Base-by-base conservation (phyloP, 2,797 vertebrate species). In the Cynodonichthys magdalenae region DNA sequence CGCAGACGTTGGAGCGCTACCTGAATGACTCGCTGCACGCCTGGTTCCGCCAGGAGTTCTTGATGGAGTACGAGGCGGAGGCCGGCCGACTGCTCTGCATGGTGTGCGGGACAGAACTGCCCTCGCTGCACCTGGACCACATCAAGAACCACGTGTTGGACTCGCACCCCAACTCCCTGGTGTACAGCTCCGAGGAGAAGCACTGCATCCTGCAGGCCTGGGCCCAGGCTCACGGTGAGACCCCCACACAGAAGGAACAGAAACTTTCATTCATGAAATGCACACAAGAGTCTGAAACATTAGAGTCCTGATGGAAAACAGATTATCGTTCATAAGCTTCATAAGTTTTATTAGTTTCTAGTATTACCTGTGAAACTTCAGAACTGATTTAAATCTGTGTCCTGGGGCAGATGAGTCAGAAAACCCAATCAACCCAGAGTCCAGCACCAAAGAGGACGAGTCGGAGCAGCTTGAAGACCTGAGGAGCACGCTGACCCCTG, bases 21-120 rank as follows among this genome's bases (percentile, higher is more conserved):
- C 91, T 96, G 82, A 96, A 96, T 19, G 94, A 96, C 78, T 96
- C 95, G 5, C 87, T 97, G 83, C 95, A 96, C 47, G 94, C 93
- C 76, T 96, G 95, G 96, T 95, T 96, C 81, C 93, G 94, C 44
- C 94, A 96, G 51, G 96, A 97, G 92, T 96, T 96, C 87, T 92
- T 96, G 79, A 96, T 97, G 95, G 95, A 96, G 84, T 97, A 96
- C n/a, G 95, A 96, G 78, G 93, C 93, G 0, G 93, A 90, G 77
- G 94, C 91, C 0, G 92, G 95, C 60, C 91, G 93, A 46, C 92
- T 97, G 77, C 88, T 95, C 50, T 97, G 96, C 85, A 96, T 96
- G 94, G 95, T 96, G 75, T 97, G 96, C 5, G 92, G 94, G 31
- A 86, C 85, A 1, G 91, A 92, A 27, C 82, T 96, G 79, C 95